Evolutionary conservation across 2,888 invertebrate genomes (phyloP), one percentile per base, ranked within the genome.

Genomic region (Dendrolimus pini): DNA sequence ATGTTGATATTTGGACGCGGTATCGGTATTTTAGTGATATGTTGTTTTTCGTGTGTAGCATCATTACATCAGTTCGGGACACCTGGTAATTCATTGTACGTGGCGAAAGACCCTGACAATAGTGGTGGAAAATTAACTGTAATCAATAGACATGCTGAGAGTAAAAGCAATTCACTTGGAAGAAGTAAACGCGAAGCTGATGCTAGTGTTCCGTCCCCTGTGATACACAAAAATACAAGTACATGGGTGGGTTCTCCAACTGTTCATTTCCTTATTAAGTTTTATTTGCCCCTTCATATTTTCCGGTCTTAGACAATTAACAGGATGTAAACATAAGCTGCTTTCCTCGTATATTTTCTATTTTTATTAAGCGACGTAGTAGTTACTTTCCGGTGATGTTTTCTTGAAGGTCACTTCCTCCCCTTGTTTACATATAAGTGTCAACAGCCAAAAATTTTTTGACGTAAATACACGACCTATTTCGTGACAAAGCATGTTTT

Each of bases 131-230:
- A 78, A 74, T 61, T 74, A 65, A 77, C 78, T 67, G 66, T 84
- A 72, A 78, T 88, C 74, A 80, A 88, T 64, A 85, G 75, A 75
- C 61, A 61, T 60, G 60, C 59, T 58, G 75, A 69, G 57, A 67
- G 68, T 56, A 69, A 70, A 63, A 66, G 63, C 62, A 60, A 69
- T 60, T 67, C 59, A 62, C 66, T 74, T 60, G 80, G 77, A 71
- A 83, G 90, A 68, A 75, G 74, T 72, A 88, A 86, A 80, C 85
- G 90, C 55, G 83, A 87, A 77, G 81, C 82, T 58, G 65, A 82
- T 53, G 70, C 78, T 54, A 65, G 47, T 47, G 47, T 82, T 63
- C 72, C 83, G 62, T 68, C 81, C 62, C 77, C 83, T 59, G 68
- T 71, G 53, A 65, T 77, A 59, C 72, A 76, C 67, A 85, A 81